These are phyloP conservation scores for Idris sp. DNA, from an alignment of 1,140 invertebrate genomes.

Conservation along the genomic window DNA sequence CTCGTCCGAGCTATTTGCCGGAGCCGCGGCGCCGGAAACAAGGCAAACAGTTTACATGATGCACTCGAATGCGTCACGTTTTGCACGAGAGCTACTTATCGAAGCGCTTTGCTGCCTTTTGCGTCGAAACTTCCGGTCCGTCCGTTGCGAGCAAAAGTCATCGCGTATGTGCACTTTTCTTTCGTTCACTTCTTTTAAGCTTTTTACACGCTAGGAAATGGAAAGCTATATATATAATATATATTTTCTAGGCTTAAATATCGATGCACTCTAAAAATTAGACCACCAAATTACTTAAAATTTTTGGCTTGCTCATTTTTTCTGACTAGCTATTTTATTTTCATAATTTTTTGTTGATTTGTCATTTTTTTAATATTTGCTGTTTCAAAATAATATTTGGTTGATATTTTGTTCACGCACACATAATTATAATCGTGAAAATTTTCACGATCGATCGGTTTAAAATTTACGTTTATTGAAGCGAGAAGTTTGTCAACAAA, in stretches of 20 bases:
- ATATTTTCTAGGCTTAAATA: conserved; percentile 12
- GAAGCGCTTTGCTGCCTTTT: conserved; percentile 50
- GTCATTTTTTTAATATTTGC: too few species aligned
- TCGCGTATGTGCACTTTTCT: conserved; percentile 13
- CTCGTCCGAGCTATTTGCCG: conserved; percentile 56
- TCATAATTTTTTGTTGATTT: conserved; percentile 9
- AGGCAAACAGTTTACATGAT: conserved; percentile 66
- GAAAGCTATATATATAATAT: conserved; percentile 8
- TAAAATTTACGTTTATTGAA: conserved; percentile 23
- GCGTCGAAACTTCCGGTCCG: conserved; percentile 43
- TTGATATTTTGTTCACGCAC: conserved; percentile 3
- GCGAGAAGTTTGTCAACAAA: conserved; percentile 21
- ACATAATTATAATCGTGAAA: conserved; percentile 8
- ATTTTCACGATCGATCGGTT: too few species aligned
- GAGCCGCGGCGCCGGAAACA: conserved; percentile 57
- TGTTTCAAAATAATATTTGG: too few species aligned
- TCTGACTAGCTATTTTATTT: too few species aligned
- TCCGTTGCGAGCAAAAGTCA: conserved; percentile 37
- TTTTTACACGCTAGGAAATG: conserved; percentile 15
- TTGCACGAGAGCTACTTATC: conserved; percentile 38
- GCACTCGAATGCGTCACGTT: conserved; percentile 54
- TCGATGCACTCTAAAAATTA: conserved; percentile 26
- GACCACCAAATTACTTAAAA: too few species aligned
- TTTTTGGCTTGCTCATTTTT: too few species aligned
- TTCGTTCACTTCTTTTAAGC: conserved; percentile 7